Evolutionary conservation across 2,888 invertebrate genomes (phyloP), one percentile per base, ranked within the genome.

Genomic region (Elgonia sp.): DNA sequence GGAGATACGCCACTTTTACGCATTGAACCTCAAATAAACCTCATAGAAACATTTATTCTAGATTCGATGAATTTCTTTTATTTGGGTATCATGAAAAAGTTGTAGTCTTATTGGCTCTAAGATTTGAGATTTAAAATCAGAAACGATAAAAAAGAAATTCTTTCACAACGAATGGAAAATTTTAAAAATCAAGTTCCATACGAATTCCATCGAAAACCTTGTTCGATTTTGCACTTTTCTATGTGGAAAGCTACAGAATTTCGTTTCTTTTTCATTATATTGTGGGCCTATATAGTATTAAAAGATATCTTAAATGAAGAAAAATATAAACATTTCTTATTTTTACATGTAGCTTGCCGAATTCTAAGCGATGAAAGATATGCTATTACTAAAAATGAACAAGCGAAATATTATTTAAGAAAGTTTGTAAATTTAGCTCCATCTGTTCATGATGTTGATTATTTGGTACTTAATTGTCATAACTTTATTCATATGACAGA

Each of bases 221-320:
- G 72, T 39, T 10, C 72, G 2, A 3, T 29, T 14, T 80, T 75
- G 29, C 5, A 29, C 29, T 3, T 29, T 29, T 2, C 46, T 2
- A 12, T 60, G 21, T 60, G 57, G 21, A 82, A 82, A 65, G 81
- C 63, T 5, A 12, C 10, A 46, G 7, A 46, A 46, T 46, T 46
- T 46, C 3, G 46, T 5, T 46, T 53, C n/a, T 53, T n/a, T 53
- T n/a, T n/a, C n/a, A 16, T n/a, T 73, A 18, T 73, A 73, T 57
- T 73, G 73, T 40, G 73, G 73, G 0, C 60, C 73, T 3, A 29
- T 14, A 4, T 73, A 55, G 40, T 75, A 5, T 70, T 70, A 91
- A 91, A 39, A 93, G 93, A 84, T 90, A 92, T 0, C 93, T 93
- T 80, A 93, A 93, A 21, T 46, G 21, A 20, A 12, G 46, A 42